A percentile compares a stretch with the other conserved stretches of the same genome.
phyloP scores from a whole-genome alignment of 2,888 invertebrate species.

The Euzophera pinguis region DNA sequence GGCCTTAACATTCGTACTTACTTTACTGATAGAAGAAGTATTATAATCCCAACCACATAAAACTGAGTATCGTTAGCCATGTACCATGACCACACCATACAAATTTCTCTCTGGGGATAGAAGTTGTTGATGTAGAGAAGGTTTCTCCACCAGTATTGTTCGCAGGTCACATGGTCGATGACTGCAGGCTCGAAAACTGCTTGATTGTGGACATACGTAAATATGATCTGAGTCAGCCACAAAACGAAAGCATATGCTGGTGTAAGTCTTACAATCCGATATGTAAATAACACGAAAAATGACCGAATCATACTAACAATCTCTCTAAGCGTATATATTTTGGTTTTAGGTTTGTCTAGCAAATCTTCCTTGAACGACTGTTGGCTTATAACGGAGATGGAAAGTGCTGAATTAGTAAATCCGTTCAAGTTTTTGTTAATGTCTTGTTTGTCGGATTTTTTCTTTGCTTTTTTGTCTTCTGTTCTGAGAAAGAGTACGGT shows the following conservation, averaged over 20 bases:
- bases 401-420: constrained; percentile 63
- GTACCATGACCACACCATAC: constrained; percentile 92
- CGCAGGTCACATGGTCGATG: constrained; percentile 86
- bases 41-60: constrained; percentile 83
- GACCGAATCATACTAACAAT: constrained; percentile 60
- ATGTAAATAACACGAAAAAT: constrained; percentile 70
- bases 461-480: constrained; percentile 73
- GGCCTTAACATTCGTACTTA: constrained; percentile 52
- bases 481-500: constrained; percentile 85
- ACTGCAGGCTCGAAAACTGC: constrained; percentile 87
- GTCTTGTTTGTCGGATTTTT: constrained; percentile 42
- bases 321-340: constrained; percentile 55
- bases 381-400: constrained; percentile 67
- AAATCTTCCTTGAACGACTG: constrained; percentile 68
- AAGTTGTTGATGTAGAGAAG: constrained; percentile 90
- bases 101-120: constrained; percentile 87
- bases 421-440: constrained; percentile 70
- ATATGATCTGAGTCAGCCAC: constrained; percentile 85
- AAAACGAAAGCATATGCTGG: constrained; percentile 91
- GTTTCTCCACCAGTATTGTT: constrained; percentile 91
- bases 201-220: constrained; percentile 85
- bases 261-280: constrained; percentile 85
- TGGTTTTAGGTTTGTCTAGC: constrained; percentile 53
- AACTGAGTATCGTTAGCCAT: constrained; percentile 90
- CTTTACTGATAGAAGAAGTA: constrained; percentile 84